Base-by-base conservation (phyloP, 2,888 invertebrate species). In the Odiellus spinosus region DNA sequence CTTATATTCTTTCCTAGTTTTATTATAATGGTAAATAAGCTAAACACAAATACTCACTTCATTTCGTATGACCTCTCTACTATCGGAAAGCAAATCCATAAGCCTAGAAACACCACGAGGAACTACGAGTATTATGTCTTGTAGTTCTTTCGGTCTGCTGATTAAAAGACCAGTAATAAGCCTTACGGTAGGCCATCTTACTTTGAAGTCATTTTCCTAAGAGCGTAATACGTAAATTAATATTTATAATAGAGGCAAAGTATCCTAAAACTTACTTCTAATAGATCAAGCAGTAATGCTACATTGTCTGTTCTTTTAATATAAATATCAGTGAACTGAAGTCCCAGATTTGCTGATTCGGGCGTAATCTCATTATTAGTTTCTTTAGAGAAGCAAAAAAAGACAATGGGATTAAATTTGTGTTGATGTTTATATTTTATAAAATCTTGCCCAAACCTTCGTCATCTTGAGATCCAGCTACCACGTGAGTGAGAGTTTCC, bases 321-420 rank as follows among this genome's bases (percentile, higher is more conserved):
- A 64, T 91, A 93, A 75, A 95, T 93, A 69, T 95, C 95, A 0
- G 95, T 91, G 65, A 95, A 96, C 61, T 88, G 87, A 62, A 84
- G 84, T 1, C 90, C 88, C 20, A 88, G 44, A 40, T 26, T 26
- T 6, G 26, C 26, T 4, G 26, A 6, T 8, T 26, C 26, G 4
- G 26, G 26, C 8, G 26, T 6, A 6, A 26, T 26, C 26, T 26
- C 26, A 26, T 26, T 26, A 26, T 26, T 26, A 26, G 26, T 26
- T 26, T 26, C 26, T 26, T 26, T n/a, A n/a, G n/a, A n/a, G n/a
- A n/a, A n/a, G n/a, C n/a, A 26, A 26, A 26, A 26, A 26, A 26
- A 26, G 8, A 26, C 8, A 26, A 6, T 26, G 8, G 8, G 8
- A 26, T 15, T 17, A 36, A 36, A 36, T 17, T 36, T 36, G 14